Conservation (phyloP, 2,797 vertebrate species). For the Enteromius unitaeniatus region DNA sequence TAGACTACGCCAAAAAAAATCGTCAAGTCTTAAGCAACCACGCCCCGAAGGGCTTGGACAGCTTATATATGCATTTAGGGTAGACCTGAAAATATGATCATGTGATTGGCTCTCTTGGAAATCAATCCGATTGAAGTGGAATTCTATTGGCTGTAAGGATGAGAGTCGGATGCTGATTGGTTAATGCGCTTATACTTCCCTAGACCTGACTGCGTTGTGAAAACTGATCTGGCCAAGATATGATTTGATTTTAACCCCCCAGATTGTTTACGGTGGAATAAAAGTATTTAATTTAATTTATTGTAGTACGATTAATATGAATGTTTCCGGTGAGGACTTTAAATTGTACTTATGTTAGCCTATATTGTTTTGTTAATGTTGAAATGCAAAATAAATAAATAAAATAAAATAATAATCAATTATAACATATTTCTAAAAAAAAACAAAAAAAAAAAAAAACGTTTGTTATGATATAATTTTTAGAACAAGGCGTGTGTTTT, state of each 20-base stretch:
- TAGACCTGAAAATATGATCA: background rate
- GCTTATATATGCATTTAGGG: slow-evolving; percentile 15
- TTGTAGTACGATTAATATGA: too few relatives aligned
- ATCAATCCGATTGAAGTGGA: background rate
- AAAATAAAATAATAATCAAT: too few relatives aligned
- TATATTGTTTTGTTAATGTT: too few relatives aligned
- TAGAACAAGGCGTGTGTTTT: background rate
- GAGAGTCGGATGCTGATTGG: slow-evolving; percentile 38
- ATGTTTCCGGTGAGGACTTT: too few relatives aligned
- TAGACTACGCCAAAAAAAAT: slow-evolving; percentile 40
- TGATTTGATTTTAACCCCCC: background rate
- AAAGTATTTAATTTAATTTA: too few relatives aligned
- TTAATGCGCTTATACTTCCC: background rate
- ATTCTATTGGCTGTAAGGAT: slow-evolving; percentile 38
- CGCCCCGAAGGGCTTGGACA: slow-evolving; percentile 52
- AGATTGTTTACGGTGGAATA: background rate
- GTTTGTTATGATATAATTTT: background rate
- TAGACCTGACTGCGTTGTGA: background rate
- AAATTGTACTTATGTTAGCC: too few relatives aligned
- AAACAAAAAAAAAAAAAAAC: too few relatives aligned
- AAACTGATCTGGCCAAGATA: background rate
- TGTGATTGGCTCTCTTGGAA: slow-evolving; percentile 6
- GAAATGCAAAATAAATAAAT: too few relatives aligned
- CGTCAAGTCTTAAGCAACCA: slow-evolving; percentile 58
- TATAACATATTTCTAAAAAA: too few relatives aligned